These are phyloP conservation scores for Cerastis leucographa DNA, from an alignment of 2,888 invertebrate genomes.

Conservation along the genomic window DNA sequence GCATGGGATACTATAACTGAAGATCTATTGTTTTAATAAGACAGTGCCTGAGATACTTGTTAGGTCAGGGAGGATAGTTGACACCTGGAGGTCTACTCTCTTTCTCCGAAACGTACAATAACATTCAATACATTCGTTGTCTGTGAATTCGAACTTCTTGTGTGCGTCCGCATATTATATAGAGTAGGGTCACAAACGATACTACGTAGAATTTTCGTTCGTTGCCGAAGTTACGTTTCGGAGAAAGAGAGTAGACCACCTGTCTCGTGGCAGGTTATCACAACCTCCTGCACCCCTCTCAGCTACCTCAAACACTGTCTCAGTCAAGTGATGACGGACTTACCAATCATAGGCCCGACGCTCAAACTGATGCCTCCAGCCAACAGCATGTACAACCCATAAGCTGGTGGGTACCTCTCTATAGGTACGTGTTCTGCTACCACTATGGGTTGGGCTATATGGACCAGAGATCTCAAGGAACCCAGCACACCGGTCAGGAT, in stretches of 20 bases:
- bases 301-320: background rate
- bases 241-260: no score
- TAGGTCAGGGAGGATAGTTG: background rate
- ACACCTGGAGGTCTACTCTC: no score
- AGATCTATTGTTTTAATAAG: background rate
- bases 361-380: slow-evolving; percentile 91
- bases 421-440: slow-evolving; percentile 92
- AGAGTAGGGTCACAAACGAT: no score
- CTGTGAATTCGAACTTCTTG: no score
- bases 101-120: no score
- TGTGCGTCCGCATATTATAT: no score
- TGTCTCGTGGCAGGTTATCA: background rate
- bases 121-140: no score
- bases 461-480: slow-evolving; percentile 90
- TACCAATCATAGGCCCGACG: slow-evolving; percentile 92
- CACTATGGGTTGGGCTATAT: slow-evolving; percentile 92
- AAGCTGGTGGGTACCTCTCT: slow-evolving; percentile 92
- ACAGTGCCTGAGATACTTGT: no score
- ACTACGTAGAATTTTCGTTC: no score
- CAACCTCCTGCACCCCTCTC: background rate
- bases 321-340: slow-evolving; percentile 63
- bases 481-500: slow-evolving; percentile 90
- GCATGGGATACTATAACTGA: background rate
- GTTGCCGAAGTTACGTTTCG: no score
- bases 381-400: slow-evolving; percentile 92